phyloP scores from a whole-genome alignment of 2,888 invertebrate species.

The Octonoba sinensis region DNA sequence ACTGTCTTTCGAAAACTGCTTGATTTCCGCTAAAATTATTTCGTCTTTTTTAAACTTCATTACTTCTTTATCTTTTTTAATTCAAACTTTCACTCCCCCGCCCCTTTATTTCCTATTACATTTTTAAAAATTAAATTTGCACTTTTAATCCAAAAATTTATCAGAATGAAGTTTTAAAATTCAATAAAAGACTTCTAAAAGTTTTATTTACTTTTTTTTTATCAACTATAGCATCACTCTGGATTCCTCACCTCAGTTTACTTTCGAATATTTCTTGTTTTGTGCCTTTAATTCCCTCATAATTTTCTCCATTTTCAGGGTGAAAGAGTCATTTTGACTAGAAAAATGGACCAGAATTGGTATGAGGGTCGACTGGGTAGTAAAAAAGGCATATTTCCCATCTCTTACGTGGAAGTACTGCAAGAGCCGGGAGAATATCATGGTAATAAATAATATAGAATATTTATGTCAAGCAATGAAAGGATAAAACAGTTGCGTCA shows the following conservation, averaged over 20 bases:
- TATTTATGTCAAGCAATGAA: background rate
- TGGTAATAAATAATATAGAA: background rate
- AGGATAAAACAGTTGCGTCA: background rate
- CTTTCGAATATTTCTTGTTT: background rate
- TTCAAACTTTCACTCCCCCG: too few relatives aligned
- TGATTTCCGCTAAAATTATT: too few relatives aligned
- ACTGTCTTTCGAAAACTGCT: too few relatives aligned
- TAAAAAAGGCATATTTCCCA: conserved; percentile 72
- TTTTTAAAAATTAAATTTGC: too few relatives aligned
- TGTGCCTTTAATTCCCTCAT: too few relatives aligned
- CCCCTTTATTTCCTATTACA: too few relatives aligned
- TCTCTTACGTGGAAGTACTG: conserved; percentile 71
- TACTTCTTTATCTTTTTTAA: too few relatives aligned
- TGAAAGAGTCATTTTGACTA: conserved; percentile 59
- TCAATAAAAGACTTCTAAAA: too few relatives aligned
- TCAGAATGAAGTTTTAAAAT: too few relatives aligned
- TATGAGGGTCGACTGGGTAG: conserved; percentile 71
- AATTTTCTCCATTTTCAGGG: conserved; percentile 39
- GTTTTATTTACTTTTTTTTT: background rate
- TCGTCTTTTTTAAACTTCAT: too few relatives aligned
- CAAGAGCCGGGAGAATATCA: conserved; percentile 47
- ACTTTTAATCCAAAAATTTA: too few relatives aligned
- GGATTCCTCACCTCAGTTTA: background rate
- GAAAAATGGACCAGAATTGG: conserved; percentile 71
- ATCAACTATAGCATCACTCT: background rate